Conservation (phyloP, 2,113 vertebrate genomes). For the Coptodon bakossiorum region DNA sequence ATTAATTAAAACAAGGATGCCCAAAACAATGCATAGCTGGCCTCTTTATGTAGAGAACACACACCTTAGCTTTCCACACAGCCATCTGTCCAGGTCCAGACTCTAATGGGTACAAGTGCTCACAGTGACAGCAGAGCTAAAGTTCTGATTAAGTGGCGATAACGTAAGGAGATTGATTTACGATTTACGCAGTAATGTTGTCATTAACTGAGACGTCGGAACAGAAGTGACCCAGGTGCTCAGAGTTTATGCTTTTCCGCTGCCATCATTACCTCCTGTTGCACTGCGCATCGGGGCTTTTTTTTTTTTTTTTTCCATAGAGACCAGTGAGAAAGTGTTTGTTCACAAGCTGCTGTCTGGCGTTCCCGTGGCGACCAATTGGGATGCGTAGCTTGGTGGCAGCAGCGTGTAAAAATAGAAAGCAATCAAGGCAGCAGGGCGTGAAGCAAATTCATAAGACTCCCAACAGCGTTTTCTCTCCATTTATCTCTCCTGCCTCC, state of each 20-base stretch:
- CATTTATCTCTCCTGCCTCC: slow-evolving; percentile 62
- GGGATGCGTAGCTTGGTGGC: slow-evolving; percentile 69
- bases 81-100: slow-evolving; percentile 30
- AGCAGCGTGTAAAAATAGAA: slow-evolving; percentile 79
- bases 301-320: slow-evolving; percentile 7
- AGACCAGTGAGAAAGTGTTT: slow-evolving; percentile 58
- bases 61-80: slow-evolving; percentile 19
- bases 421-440: slow-evolving; percentile 73
- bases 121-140: neutral
- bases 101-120: slow-evolving; percentile 14
- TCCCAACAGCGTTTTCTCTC: slow-evolving; percentile 71
- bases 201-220: slow-evolving; percentile 15
- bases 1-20: neutral
- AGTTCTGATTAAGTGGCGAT: slow-evolving; percentile 37
- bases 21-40: neutral
- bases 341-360: slow-evolving; percentile 59
- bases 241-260: neutral
- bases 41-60: neutral
- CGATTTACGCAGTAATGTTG: slow-evolving; percentile 35
- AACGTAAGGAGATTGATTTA: slow-evolving; percentile 57
- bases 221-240: slow-evolving; percentile 51
- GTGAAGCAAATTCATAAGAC: slow-evolving; percentile 72
- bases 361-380: slow-evolving; percentile 75
- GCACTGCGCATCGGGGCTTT: slow-evolving; percentile 30
- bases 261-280: slow-evolving; percentile 52